Evolutionary conservation across 37 sponge, comb jelly and placozoan genomes (phyloP), one percentile per base, ranked within the genome.

Genomic region (Cladorhizidae sp.): DNA sequence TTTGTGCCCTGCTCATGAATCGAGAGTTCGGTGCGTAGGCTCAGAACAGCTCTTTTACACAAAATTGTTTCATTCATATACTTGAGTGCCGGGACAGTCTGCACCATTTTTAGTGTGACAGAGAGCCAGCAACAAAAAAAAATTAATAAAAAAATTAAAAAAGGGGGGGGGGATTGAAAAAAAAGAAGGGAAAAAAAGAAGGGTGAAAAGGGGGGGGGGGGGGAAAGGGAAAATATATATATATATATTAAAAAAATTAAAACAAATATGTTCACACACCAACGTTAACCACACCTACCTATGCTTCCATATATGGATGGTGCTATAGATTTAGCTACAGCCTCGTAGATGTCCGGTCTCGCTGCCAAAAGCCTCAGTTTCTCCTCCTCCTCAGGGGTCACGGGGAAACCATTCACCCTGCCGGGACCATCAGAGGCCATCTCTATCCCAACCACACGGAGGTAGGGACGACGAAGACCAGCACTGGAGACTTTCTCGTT

Each of bases 281-380:
- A 9, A 63, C 17, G 1, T 29, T 52, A 45, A 9, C 49, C 5
- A 59, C 18, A 69, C 79, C 77, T 31, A 88, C 95, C 94, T 20
- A 84, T 57, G 51, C 99, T 94, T 25, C 99, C 99, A 92, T 88
- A 99, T 36, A 99, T 99, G 75, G 99, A 99, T 65, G 99, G 99
- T 11, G 99, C 97, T 32, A 94, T 88, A 54, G 82, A 86, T 49
- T 71, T 63, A 57, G 83, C 83, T 14, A 96, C 86, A 56, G 88
- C 90, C 37, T 83, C 76, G 68, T 96, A 93, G 35, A 99, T 80
- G 75, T 96, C 95, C 5, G 94, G 94, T 17, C 90, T 77, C 8
- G 89, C 88, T 0, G 99, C 78, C 45, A 99, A 76, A 35, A 67
- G 84, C 31, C 90, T 82, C 77, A 99, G 51, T 45, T 93, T 84